Evolutionary conservation across 2,797 vertebrate species (phyloP).

Genomic region (Falco columbarius): DNA sequence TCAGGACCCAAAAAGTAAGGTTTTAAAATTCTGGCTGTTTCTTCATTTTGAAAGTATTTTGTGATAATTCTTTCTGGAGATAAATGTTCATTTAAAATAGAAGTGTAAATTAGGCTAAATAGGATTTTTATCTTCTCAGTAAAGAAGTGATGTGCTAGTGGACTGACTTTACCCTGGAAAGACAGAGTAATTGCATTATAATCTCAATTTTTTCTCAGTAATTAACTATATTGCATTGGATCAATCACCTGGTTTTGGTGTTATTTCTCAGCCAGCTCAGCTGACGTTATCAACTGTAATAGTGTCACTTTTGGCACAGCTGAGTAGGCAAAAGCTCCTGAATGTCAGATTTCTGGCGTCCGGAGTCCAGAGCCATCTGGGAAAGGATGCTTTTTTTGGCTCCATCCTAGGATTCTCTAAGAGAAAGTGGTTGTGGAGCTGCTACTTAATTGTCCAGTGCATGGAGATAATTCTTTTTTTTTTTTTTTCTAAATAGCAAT

Average conservation of each 20-base stretch:
- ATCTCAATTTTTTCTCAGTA: background rate
- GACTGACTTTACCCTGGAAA: background rate
- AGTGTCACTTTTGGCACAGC: background rate
- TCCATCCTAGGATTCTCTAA: background rate
- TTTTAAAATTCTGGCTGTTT: background rate
- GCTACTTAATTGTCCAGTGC: background rate
- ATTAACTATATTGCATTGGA: background rate
- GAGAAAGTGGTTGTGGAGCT: background rate
- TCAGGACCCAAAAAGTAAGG: background rate
- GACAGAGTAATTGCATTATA: background rate
- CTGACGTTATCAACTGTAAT: background rate
- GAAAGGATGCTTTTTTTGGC: background rate
- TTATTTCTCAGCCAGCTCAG: background rate
- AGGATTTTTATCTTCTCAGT: background rate
- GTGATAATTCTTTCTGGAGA: background rate
- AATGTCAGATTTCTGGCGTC: background rate
- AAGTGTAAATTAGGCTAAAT: background rate
- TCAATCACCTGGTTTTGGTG: background rate
- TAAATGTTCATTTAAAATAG: background rate
- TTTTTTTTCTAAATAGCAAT: background rate
- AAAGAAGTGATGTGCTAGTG: background rate
- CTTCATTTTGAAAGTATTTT: background rate
- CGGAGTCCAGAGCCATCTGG: background rate
- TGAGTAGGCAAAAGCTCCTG: background rate
- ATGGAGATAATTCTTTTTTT: background rate